Conservation (phyloP, 2,888 invertebrate genomes). For the Dioctria linearis region DNA sequence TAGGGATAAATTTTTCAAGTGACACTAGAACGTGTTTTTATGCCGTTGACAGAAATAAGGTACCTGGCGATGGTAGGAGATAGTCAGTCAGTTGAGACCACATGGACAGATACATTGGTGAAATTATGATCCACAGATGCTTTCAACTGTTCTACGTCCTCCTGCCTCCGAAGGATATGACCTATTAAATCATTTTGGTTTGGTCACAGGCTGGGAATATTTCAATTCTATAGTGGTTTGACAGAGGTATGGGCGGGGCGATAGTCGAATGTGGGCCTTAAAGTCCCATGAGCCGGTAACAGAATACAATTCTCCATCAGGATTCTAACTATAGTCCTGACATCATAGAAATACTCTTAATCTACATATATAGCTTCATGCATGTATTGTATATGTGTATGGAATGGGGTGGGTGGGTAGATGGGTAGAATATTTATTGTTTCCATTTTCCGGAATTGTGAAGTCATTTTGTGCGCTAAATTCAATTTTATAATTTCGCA, state of each 20-base stretch:
- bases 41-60: constrained; percentile 1
- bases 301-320: no score
- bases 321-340: no score
- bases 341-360: no score
- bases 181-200: constrained; percentile 31
- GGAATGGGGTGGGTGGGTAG: no score
- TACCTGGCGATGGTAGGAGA: background rate
- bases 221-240: background rate
- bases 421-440: no score
- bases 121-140: constrained; percentile 20
- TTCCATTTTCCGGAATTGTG: constrained; percentile 1
- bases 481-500: background rate
- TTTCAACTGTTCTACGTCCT: no score
- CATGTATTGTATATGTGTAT: no score
- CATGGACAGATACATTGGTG: background rate
- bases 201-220: background rate
- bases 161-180: constrained; percentile 2
- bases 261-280: no score
- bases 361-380: no score
- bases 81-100: background rate
- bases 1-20: constrained; percentile 1
- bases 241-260: background rate
- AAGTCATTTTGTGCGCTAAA: background rate
- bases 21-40: constrained; percentile 7
- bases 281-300: no score